These are phyloP conservation scores for Stichopus chloronotus DNA, from an alignment of 35 echinoderm and acorn worm species.

Conservation along the genomic window DNA sequence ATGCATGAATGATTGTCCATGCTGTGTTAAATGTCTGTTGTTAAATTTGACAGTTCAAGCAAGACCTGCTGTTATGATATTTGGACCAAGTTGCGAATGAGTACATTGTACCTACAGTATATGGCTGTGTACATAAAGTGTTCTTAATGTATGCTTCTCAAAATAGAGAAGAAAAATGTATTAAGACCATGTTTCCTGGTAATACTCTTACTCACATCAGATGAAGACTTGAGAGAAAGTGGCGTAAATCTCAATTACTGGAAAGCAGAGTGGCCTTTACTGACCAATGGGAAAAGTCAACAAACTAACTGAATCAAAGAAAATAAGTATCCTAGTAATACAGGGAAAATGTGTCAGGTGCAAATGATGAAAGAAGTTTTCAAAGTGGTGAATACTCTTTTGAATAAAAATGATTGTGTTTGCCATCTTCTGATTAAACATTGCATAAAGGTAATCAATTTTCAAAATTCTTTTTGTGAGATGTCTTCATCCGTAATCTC, in stretches of 20 bases:
- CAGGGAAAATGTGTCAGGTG: slow-evolving; percentile 14
- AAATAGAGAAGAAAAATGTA: neutral
- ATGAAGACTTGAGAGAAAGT: slow-evolving; percentile 8
- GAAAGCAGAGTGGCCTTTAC: neutral
- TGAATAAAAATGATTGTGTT: slow-evolving; percentile 23
- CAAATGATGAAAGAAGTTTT: slow-evolving; percentile 24
- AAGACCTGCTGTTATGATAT: no score
- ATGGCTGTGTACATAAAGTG: neutral
- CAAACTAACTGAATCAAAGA: slow-evolving; percentile 10
- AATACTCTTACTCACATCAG: neutral
- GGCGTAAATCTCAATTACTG: neutral
- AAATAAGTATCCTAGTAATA: neutral
- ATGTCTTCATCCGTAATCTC: neutral
- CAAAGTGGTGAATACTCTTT: slow-evolving; percentile 35
- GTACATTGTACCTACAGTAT: no score
- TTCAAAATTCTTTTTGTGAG: slow-evolving; percentile 4
- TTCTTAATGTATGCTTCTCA: neutral
- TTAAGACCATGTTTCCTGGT: neutral
- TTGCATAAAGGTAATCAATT: neutral
- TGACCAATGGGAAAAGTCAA: slow-evolving; percentile 15
- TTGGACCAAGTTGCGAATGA: no score
- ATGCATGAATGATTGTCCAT: no score
- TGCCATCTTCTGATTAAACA: slow-evolving; percentile 11
- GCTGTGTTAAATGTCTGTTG: no score
- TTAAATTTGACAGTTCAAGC: no score